Base-by-base conservation (phyloP, 2,888 invertebrate species). In the Agapostemon virescens region DNA sequence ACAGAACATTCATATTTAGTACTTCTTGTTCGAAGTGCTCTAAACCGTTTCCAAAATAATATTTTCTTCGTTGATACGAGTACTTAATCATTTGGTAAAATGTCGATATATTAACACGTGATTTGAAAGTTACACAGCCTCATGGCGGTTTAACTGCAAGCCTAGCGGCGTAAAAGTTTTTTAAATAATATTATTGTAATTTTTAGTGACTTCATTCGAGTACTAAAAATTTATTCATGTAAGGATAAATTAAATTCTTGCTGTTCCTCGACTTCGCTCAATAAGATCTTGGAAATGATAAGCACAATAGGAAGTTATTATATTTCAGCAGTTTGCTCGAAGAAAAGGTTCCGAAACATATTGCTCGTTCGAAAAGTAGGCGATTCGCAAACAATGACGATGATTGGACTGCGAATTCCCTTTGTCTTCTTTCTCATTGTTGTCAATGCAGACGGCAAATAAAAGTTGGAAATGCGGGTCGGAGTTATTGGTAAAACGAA, bases 381-480 rank as follows among this genome's bases (percentile, higher is more conserved):
- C 58, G 20, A 58, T 30, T 33, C 30, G 7, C 17, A 33, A 20
- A 58, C 58, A 58, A 17, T 3, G 58, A n/a, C n/a, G n/a, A n/a
- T 2, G 9, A n/a, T n/a, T 9, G 30, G 9, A 30, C 58, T 17
- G 36, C 20, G 23, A n/a, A 13, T 67, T 68, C 45, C 7, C 6
- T 42, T 49, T 58, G 61, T 73, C 33, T 23, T 63, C 26, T 30
- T 17, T 26, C 30, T 73, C 17, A 49, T 55, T 13, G 45, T 49
- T 49, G 67, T 63, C 30, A 13, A 38, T 23, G 49, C 2, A 52
- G 67, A 23, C n/a, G 52, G 26, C 38, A 45, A 26, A 13, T 49
- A 55, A 83, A 78, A 77, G 74, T 69, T 58, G 26, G 72, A 79
- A 84, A 84, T 79, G 74, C 80, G 73, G 67, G 58, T 49, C 68